Evolutionary conservation across 2,888 invertebrate species (phyloP).

Genomic region (Sinohyriopsis cumingii): DNA sequence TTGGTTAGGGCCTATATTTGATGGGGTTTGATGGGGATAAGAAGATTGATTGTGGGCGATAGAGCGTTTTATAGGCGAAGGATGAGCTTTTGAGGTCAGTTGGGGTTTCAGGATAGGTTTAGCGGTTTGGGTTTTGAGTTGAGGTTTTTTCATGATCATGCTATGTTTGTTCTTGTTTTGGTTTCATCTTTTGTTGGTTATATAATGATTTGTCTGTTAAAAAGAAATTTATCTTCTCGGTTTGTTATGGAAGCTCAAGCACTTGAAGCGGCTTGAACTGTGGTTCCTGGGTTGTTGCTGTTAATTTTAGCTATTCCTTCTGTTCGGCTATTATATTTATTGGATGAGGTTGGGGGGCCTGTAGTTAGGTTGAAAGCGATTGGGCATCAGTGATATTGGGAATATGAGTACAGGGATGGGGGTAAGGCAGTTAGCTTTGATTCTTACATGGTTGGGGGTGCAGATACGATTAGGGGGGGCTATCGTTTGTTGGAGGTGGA

Average conservation of each 20-base stretch:
- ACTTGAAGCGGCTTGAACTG: conserved; percentile 31
- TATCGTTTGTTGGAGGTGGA: conserved; percentile 69
- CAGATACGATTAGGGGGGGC: conserved; percentile 52
- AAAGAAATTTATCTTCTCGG: not conserved
- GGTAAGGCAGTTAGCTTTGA: conserved; percentile 66
- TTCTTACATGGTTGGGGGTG: too few relatives aligned
- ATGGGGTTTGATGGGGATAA: too few relatives aligned
- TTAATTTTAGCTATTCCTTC: not conserved
- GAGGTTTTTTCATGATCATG: not conserved
- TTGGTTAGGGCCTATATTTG: too few relatives aligned
- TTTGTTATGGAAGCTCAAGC: not conserved
- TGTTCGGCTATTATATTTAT: conserved; percentile 50
- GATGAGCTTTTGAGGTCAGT: too few relatives aligned
- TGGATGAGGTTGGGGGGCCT: conserved; percentile 21
- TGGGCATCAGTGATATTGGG: conserved; percentile 71
- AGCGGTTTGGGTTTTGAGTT: not conserved
- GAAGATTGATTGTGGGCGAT: too few relatives aligned
- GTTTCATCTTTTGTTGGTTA: not conserved
- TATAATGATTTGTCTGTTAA: not conserved
- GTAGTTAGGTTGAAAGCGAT: conserved; percentile 63
- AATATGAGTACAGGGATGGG: conserved; percentile 38
- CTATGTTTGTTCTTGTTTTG: not conserved
- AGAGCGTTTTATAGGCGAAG: too few relatives aligned
- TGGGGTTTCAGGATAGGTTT: not conserved
- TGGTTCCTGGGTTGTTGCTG: conserved; percentile 28